Conservation (phyloP, 2,113 vertebrate genomes). For the Hippocampus comes region DNA sequence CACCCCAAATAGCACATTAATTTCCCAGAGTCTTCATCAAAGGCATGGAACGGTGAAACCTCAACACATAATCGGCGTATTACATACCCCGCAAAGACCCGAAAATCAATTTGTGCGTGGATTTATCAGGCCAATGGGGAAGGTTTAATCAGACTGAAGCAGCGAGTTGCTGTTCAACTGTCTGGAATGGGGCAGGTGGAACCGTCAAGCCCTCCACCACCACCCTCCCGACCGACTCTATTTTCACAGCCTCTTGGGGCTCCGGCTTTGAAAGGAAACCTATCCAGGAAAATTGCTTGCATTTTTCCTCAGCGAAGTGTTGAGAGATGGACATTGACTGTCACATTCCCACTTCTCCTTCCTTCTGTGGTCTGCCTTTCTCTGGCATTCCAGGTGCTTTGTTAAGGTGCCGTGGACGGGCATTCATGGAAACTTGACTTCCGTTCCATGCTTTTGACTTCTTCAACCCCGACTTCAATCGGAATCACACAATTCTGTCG, state of each 20-base stretch:
- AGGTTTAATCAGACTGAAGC: conserved; percentile 52
- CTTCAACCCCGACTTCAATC: conserved; percentile 24
- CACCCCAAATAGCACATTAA: conserved; percentile 38
- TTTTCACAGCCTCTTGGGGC: conserved; percentile 62
- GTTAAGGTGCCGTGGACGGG: conserved; percentile 34
- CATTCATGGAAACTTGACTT: conserved; percentile 39
- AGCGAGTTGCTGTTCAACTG: conserved; percentile 45
- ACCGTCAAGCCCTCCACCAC: conserved; percentile 29
- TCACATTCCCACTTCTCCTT: conserved; percentile 9
- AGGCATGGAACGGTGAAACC: conserved; percentile 25
- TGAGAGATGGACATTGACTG: conserved; percentile 65
- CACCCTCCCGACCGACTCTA: conserved; percentile 31
- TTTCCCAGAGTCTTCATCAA: conserved; percentile 36
- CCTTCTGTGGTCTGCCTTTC: conserved; percentile 25
- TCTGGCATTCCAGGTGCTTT: conserved; percentile 49
- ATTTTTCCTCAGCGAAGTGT: conserved; percentile 55
- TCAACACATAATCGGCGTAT: conserved; percentile 37
- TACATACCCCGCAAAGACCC: conserved; percentile 26
- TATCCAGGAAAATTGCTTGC: conserved; percentile 65
- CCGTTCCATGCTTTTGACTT: conserved; percentile 28
- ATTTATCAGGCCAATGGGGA: conserved; percentile 34
- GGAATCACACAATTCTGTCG: conserved; percentile 3
- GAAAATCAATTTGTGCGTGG: conserved; percentile 32
- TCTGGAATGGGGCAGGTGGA: conserved; percentile 53
- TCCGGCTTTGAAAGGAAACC: conserved; percentile 64